These are phyloP conservation scores for Drosophila meridiana DNA, from an alignment of 2,888 invertebrate genomes.

Conservation along the genomic window DNA sequence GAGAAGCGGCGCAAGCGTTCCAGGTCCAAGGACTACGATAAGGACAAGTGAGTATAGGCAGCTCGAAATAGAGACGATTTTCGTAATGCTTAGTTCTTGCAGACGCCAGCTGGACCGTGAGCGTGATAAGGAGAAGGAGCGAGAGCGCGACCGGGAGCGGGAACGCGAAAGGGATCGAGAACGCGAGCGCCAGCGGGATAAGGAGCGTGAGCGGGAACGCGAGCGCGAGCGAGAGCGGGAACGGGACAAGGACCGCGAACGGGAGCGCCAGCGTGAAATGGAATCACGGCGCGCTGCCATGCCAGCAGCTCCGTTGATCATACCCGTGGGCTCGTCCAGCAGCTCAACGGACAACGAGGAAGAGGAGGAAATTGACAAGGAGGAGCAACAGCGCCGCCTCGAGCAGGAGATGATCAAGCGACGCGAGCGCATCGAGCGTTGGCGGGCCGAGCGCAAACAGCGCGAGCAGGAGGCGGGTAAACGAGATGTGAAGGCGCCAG, in stretches of 20 bases:
- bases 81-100: neutral
- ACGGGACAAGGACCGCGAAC: conserved; percentile 84
- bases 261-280: conserved; percentile 87
- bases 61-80: no score
- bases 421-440: conserved; percentile 97
- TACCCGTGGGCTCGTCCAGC: conserved; percentile 71
- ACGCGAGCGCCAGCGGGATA: conserved; percentile 56
- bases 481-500: conserved; percentile 89
- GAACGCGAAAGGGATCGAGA: conserved; percentile 80
- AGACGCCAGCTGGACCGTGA: conserved; percentile 81
- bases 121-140: conserved; percentile 58
- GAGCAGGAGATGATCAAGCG: conserved; percentile 98
- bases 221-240: conserved; percentile 86
- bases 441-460: conserved; percentile 97
- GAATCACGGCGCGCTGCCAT: conserved; percentile 52
- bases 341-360: conserved; percentile 82
- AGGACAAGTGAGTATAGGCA: conserved; percentile 67
- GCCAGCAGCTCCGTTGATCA: conserved; percentile 57
- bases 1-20: conserved; percentile 82
- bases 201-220: conserved; percentile 85
- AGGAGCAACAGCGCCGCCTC: conserved; percentile 94
- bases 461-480: conserved; percentile 93
- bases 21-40: conserved; percentile 80
- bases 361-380: conserved; percentile 88
- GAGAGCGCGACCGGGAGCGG: conserved; percentile 78